A percentile compares a stretch with the other conserved stretches of the same genome.
Conservation (phyloP, 1,140 invertebrate species). For the Leptonema lineaticorne region DNA sequence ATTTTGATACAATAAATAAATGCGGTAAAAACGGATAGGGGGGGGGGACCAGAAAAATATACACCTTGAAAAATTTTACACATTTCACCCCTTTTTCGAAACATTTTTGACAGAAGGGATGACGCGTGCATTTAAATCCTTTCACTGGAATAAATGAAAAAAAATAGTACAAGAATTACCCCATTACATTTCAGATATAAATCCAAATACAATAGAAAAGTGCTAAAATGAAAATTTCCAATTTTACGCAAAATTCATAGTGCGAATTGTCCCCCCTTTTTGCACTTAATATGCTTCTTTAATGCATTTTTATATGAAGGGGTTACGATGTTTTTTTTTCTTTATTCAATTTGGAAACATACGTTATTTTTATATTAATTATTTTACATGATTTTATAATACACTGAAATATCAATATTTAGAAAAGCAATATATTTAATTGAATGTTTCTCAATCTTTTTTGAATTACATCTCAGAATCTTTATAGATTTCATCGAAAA, state of each 20-base stretch:
- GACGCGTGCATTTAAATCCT: conserved; percentile 9
- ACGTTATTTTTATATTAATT: too few species aligned
- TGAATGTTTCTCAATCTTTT: too few species aligned
- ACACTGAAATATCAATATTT: too few species aligned
- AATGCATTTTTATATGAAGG: too few species aligned
- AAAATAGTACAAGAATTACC: too few species aligned
- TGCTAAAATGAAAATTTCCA: conserved; percentile 37
- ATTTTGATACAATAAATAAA: background rate
- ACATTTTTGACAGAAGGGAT: conserved; percentile 14
- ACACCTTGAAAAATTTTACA: conserved; percentile 33
- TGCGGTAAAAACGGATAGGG: background rate
- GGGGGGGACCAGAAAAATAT: too few species aligned
- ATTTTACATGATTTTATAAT: too few species aligned
- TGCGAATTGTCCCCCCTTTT: background rate
- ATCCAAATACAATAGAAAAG: conserved; percentile 21
- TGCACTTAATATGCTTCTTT: background rate
- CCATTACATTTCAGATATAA: too few species aligned
- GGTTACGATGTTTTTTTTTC: background rate
- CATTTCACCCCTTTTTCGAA: conserved; percentile 35
- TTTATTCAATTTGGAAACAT: background rate
- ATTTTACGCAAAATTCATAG: conserved; percentile 34
- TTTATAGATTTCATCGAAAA: too few species aligned
- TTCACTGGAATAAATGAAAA: too few species aligned
- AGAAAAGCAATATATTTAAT: too few species aligned
- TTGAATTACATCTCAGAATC: too few species aligned